Percentiles rank a stretch among this genome's conserved stretches.
phyloP scores from a whole-genome alignment of 2,113 vertebrate species.

The Macroglossus sobrinus region DNA sequence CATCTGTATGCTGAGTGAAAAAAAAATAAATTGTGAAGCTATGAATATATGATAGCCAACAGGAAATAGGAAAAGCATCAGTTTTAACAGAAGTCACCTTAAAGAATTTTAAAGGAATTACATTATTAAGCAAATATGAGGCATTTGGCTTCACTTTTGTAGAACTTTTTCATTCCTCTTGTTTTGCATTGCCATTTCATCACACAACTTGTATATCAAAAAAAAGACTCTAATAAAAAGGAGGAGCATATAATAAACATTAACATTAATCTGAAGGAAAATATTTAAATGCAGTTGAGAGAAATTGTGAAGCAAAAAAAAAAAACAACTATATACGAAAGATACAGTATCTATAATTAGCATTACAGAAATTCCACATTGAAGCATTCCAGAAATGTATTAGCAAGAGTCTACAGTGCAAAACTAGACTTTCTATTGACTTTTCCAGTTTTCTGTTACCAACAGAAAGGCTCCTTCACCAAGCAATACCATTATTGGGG shows the following conservation, averaged over 20 bases:
- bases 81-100: neutral
- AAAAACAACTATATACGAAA: neutral
- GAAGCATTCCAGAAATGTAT: neutral
- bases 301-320: neutral
- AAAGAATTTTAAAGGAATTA: neutral
- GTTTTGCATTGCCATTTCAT: neutral
- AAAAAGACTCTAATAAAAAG: neutral
- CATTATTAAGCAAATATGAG: neutral
- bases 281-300: neutral
- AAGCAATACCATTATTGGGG: neutral
- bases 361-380: neutral
- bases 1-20: neutral
- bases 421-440: neutral
- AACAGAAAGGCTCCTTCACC: conserved; percentile 27
- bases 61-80: neutral
- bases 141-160: neutral
- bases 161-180: neutral
- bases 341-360: neutral
- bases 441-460: neutral
- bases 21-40: neutral
- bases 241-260: neutral
- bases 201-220: neutral
- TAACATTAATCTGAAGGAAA: neutral
- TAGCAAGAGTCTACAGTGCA: neutral
- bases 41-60: neutral